These are phyloP conservation scores for Sialis lutaria DNA, from an alignment of 2,888 invertebrate genomes.

Conservation along the genomic window DNA sequence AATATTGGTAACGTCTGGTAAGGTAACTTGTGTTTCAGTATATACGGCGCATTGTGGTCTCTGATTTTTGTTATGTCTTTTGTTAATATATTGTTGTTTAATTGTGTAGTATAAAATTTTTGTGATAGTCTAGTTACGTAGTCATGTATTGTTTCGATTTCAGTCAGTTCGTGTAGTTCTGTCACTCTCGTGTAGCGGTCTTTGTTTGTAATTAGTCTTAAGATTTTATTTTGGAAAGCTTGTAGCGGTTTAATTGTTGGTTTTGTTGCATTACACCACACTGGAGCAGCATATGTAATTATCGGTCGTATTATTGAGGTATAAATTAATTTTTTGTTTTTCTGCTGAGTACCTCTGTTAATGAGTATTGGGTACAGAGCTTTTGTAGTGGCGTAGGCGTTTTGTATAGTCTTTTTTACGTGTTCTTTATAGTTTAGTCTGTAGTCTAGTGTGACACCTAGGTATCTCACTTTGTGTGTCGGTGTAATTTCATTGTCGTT, in stretches of 20 bases:
- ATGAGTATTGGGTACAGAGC: constrained; percentile 12
- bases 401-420: constrained; percentile 9
- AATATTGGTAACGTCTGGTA: no score
- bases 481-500: neutral
- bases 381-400: constrained; percentile 8
- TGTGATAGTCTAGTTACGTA: constrained; percentile 5
- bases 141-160: constrained; percentile 5
- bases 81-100: constrained; percentile 5
- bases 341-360: constrained; percentile 7
- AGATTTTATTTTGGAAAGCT: constrained; percentile 12
- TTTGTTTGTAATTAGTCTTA: constrained; percentile 8
- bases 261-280: constrained; percentile 9
- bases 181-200: constrained; percentile 7
- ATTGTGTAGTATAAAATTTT: constrained; percentile 6
- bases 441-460: neutral
- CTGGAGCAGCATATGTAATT: constrained; percentile 11
- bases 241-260: constrained; percentile 8
- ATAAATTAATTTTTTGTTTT: constrained; percentile 14
- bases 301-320: constrained; percentile 12
- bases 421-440: constrained; percentile 9
- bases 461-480: neutral
- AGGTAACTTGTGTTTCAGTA: no score
- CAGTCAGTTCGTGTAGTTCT: constrained; percentile 7
- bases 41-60: no score
- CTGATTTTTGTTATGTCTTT: neutral